phyloP scores from a whole-genome alignment of 2,797 vertebrate species.

The Odontamblyopus rebecca region DNA sequence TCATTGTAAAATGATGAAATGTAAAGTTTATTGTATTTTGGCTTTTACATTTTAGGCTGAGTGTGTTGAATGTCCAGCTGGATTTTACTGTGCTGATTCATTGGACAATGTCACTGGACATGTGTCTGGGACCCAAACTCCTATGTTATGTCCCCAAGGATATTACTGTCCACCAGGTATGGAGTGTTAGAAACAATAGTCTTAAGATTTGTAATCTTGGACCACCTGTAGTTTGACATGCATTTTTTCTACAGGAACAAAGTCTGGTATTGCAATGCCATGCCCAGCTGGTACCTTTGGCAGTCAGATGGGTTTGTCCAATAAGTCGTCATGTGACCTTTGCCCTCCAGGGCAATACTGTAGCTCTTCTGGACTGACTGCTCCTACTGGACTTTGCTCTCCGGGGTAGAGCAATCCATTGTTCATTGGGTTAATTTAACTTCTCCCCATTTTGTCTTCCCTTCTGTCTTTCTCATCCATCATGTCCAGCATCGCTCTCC shows the following conservation, averaged over 20 bases:
- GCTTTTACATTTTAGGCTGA: constrained; percentile 60
- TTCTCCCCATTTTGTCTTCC: constrained; percentile 17
- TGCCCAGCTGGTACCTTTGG: constrained; percentile 80
- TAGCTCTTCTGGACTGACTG: constrained; percentile 69
- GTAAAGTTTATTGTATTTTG: constrained; percentile 1
- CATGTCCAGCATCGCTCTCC: neutral
- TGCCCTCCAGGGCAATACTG: constrained; percentile 82
- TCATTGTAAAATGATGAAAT: neutral
- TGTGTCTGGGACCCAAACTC: constrained; percentile 62
- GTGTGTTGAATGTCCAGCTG: constrained; percentile 80
- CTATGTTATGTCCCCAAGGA: constrained; percentile 75
- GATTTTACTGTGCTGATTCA: constrained; percentile 75
- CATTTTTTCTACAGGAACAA: constrained; percentile 67
- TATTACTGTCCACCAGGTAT: constrained; percentile 81
- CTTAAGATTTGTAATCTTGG: constrained; percentile 42
- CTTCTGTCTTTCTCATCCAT: constrained; percentile 29
- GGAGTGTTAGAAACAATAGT: neutral
- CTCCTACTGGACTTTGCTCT: constrained; percentile 76
- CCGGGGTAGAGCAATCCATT: constrained; percentile 68
- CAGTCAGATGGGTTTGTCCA: constrained; percentile 70
- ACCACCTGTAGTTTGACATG: constrained; percentile 59
- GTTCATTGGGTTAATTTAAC: constrained; percentile 39
- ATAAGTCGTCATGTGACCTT: constrained; percentile 68
- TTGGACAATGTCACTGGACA: constrained; percentile 48
- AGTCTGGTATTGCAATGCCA: constrained; percentile 72